Percentiles rank a stretch among this genome's conserved stretches.
These are phyloP conservation scores for Oreochromis niloticus DNA, from an alignment of 2,113 vertebrate genomes.

Conservation along the genomic window DNA sequence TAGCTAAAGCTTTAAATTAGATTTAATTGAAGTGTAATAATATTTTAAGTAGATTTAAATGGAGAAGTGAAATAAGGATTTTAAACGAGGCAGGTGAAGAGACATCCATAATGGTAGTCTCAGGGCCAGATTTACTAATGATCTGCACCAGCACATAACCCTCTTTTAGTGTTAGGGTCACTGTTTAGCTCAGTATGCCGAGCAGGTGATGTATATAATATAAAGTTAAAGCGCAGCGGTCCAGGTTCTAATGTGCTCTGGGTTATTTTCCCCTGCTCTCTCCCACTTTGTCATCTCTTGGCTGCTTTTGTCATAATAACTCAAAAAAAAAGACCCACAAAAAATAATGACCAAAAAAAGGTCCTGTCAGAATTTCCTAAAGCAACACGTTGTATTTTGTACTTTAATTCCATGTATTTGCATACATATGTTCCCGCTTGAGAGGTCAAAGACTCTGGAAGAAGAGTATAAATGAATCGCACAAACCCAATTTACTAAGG, in stretches of 20 bases:
- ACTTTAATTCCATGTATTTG: neutral
- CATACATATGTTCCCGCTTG: neutral
- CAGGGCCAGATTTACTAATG: neutral
- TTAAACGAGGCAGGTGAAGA: neutral
- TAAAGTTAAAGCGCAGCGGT: neutral
- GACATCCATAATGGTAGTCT: neutral
- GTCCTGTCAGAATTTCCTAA: neutral
- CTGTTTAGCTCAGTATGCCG: neutral
- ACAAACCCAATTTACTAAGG: neutral
- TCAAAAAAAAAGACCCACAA: neutral
- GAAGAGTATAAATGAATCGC: neutral
- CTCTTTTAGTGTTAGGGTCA: neutral
- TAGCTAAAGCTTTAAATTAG: neutral
- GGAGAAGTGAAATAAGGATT: neutral
- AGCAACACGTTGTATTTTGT: neutral
- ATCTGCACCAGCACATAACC: neutral
- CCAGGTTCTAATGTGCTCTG: neutral
- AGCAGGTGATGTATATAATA: neutral
- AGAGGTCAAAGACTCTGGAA: neutral
- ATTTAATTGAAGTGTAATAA: neutral
- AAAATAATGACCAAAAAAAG: neutral
- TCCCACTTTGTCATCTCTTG: neutral
- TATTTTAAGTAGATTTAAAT: neutral
- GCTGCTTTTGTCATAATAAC: neutral
- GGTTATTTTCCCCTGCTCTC: neutral